These are phyloP conservation scores for Anguilla rostrata DNA, from an alignment of 2,113 vertebrate species.

Conservation along the genomic window DNA sequence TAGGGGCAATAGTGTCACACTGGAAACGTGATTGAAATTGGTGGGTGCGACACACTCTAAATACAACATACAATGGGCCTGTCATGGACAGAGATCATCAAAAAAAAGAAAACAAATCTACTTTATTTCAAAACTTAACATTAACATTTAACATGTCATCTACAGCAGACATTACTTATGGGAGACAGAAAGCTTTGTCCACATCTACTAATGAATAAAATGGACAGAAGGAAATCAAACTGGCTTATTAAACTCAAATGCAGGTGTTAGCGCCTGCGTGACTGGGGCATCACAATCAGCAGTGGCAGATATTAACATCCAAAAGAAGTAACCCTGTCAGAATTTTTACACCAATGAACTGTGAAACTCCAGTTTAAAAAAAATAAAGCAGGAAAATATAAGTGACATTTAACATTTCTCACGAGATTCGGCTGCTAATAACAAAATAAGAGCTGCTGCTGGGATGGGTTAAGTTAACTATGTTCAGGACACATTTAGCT, in stretches of 20 bases:
- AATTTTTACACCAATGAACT: background rate
- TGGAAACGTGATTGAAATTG: too few species aligned
- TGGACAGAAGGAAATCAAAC: background rate
- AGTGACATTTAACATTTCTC: background rate
- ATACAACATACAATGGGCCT: too few species aligned
- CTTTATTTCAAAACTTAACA: too few species aligned
- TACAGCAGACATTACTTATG: too few species aligned
- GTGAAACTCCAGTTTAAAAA: background rate
- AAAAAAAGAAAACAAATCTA: too few species aligned
- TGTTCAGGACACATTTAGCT: background rate
- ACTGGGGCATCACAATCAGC: background rate
- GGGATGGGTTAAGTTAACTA: background rate
- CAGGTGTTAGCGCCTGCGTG: background rate
- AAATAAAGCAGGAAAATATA: background rate
- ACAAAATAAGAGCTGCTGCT: background rate
- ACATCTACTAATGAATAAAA: background rate
- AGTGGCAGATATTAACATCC: background rate
- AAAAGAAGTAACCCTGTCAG: background rate
- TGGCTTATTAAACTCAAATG: background rate
- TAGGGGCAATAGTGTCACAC: too few species aligned
- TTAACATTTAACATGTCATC: too few species aligned
- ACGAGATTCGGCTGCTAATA: background rate
- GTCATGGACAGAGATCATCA: too few species aligned
- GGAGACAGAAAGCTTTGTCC: too few species aligned
- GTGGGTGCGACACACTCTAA: too few species aligned